phyloP scores from a whole-genome alignment of 2,113 vertebrate species.

The Anguilla rostrata region DNA sequence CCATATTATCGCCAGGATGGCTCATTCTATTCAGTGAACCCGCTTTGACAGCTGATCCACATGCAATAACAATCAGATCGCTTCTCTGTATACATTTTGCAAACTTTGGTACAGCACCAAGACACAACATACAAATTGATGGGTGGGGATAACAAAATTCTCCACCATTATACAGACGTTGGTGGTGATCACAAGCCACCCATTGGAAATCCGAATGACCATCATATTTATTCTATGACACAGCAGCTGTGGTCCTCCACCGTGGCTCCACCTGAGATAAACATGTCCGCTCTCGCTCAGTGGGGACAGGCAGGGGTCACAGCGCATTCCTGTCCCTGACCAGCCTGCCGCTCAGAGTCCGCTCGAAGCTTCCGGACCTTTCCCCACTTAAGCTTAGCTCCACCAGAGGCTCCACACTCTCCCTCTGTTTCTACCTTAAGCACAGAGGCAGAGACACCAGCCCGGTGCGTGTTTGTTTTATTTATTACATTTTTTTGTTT shows the following conservation, averaged over 20 bases:
- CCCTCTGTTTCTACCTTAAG: too few relatives aligned
- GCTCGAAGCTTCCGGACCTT: not conserved
- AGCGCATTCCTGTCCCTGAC: not conserved
- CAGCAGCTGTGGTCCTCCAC: not conserved
- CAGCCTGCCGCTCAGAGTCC: too few relatives aligned
- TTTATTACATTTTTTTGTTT: too few relatives aligned
- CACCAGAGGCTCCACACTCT: not conserved
- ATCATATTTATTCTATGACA: not conserved
- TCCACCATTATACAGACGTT: not conserved
- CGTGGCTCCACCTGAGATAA: not conserved
- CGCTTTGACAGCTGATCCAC: not conserved
- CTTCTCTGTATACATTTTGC: not conserved
- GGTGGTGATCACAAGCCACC: not conserved
- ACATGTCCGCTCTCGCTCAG: not conserved
- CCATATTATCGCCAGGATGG: not conserved
- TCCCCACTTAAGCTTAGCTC: too few relatives aligned
- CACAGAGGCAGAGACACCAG: too few relatives aligned
- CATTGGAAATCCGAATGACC: not conserved
- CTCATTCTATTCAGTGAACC: not conserved
- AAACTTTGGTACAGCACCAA: not conserved
- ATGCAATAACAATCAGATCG: not conserved
- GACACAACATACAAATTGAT: not conserved
- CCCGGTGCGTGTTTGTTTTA: too few relatives aligned
- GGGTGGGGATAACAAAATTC: not conserved
- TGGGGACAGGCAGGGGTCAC: not conserved